Percentiles rank a stretch among this genome's conserved stretches.
Conservation (phyloP, 2,888 invertebrate species). For the Papilio elwesi region DNA sequence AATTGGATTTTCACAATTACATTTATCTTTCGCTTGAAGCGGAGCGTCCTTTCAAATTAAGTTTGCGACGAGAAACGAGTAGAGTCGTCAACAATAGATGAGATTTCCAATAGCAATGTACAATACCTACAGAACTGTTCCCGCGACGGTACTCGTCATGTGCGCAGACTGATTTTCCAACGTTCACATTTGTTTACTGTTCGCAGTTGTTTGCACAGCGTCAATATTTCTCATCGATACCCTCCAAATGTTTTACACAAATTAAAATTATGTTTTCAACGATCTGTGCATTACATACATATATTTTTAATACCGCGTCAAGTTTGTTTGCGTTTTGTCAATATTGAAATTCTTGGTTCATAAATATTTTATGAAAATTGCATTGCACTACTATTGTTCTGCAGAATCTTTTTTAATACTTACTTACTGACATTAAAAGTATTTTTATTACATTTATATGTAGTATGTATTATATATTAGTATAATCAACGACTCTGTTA, state of each 20-base stretch:
- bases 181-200: slow-evolving; percentile 27
- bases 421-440: background rate
- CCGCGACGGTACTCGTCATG: slow-evolving; percentile 6
- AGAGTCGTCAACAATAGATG: slow-evolving; percentile 42
- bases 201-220: slow-evolving; percentile 12
- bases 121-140: slow-evolving; percentile 33
- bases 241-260: slow-evolving; percentile 20
- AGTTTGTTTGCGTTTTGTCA: too few relatives aligned
- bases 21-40: slow-evolving; percentile 54
- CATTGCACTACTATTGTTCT: background rate
- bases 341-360: background rate
- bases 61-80: slow-evolving; percentile 53
- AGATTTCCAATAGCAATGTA: slow-evolving; percentile 37
- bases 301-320: too few relatives aligned
- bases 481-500: slow-evolving; percentile 12
- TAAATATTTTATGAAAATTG: background rate
- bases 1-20: slow-evolving; percentile 57
- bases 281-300: background rate
- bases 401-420: background rate
- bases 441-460: background rate
- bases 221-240: slow-evolving; percentile 26
- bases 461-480: background rate
- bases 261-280: slow-evolving; percentile 23
- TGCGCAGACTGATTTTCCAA: slow-evolving; percentile 19
- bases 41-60: slow-evolving; percentile 58